Evolutionary conservation across 2,888 invertebrate species (phyloP).

Genomic region (Trachelus tabidus): DNA sequence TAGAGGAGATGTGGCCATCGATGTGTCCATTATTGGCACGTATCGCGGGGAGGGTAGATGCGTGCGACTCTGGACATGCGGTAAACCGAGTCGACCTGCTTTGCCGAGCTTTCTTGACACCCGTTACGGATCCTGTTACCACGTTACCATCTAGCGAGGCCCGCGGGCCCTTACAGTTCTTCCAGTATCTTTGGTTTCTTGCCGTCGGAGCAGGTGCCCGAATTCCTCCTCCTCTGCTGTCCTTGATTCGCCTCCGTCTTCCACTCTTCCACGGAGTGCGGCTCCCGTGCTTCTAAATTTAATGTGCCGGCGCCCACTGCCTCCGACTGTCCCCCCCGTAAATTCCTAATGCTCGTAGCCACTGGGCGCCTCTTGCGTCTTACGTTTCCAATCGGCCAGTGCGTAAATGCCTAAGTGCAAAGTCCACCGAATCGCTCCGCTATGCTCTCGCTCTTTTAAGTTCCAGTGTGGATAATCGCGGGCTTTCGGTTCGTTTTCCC

Average conservation of each 20-base stretch:
- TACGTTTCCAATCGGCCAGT: too few relatives aligned
- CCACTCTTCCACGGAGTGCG: too few relatives aligned
- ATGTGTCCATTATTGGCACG: background rate
- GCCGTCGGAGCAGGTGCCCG: background rate
- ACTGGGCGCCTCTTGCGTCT: background rate
- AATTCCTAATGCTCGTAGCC: background rate
- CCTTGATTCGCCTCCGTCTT: background rate
- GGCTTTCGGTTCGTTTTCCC: background rate
- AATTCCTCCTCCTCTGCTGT: background rate
- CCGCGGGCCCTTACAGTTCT: background rate
- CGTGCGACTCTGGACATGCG: background rate
- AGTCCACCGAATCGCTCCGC: background rate
- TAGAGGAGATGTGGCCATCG: background rate
- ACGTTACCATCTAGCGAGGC: conserved; percentile 28
- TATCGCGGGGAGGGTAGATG: background rate
- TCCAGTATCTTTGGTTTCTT: background rate
- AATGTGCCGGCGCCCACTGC: background rate
- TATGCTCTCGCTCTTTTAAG: too few relatives aligned
- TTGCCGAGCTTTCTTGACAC: background rate
- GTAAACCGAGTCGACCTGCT: background rate
- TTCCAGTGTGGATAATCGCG: too few relatives aligned
- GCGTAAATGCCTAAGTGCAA: background rate
- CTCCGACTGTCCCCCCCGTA: background rate
- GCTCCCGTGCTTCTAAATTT: background rate
- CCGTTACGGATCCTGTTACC: conserved; percentile 47